Base-by-base conservation (phyloP, 53 echinoderm and acorn worm species). In the Temnopleurus reevesii region DNA sequence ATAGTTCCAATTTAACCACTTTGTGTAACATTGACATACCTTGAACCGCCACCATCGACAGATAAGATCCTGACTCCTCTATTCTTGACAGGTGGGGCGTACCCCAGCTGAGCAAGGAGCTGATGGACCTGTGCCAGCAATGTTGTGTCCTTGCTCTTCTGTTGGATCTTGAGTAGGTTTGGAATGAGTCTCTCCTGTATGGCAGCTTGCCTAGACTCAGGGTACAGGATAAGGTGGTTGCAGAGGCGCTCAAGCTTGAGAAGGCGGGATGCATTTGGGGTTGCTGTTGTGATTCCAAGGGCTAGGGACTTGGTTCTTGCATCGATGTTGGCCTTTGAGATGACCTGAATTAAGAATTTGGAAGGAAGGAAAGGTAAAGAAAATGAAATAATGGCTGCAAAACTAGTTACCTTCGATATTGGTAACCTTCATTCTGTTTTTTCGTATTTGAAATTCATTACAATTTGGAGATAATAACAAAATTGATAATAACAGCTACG, bases 41-140 rank as follows among this genome's bases (percentile, higher is more conserved):
- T 95, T 45, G 94, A 88, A 43, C 98, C 98, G 6, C 98, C 98
- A 31, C 98, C 98, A 93, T 97, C 98, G 25, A 97, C 89, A 44
- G 95, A 91, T 60, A 95, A 84, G 29, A 97, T 92, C 49, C 95
- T 64, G 55, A 97, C 49, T 25, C 98, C 98, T 53, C 91, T 88
- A 57, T 92, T 94, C 46, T 91, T 89, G 45, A 95, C 98, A 17
- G 95, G 93, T 34, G 81, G 89, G 60, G 93, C 98, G 80, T 95
- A 94, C 12, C 98, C 98, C 66, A 97, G 80, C 63, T 94, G 64
- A n/a, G 94, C 93, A 49, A 97, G 88, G 3, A 90, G 66, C 65
- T 93, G 90, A 59, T 92, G 76, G 28, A 95, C 92, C 24, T 94
- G 91, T 12, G 76, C 94, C 55, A 18, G 59, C 9, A 91, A 41